Conservation (phyloP, 2,113 vertebrate species). For the Callipepla californica region DNA sequence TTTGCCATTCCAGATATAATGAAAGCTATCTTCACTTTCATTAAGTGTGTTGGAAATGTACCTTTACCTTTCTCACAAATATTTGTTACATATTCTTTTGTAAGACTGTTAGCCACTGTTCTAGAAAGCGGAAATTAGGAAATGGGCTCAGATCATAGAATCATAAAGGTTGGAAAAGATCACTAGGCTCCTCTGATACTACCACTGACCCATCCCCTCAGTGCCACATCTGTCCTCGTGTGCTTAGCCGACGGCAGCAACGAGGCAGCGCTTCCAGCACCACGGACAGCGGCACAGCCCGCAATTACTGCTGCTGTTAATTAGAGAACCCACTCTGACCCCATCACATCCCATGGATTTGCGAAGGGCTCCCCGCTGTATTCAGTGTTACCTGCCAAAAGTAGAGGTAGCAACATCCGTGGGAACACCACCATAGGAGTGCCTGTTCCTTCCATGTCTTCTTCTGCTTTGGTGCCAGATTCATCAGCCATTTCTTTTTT, state of each 20-base stretch:
- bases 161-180: too few relatives aligned
- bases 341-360: accelerated
- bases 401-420: accelerated
- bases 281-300: conserved; percentile 36
- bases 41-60: too few relatives aligned
- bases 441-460: not conserved
- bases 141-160: too few relatives aligned
- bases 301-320: not conserved
- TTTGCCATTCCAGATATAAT: too few relatives aligned
- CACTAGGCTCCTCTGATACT: too few relatives aligned
- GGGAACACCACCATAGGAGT: not conserved
- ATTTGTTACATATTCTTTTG: too few relatives aligned
- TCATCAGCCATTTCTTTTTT: not conserved
- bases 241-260: not conserved
- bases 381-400: accelerated
- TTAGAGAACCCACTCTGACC: accelerated
- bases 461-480: accelerated
- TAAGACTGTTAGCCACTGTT: too few relatives aligned
- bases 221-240: too few relatives aligned
- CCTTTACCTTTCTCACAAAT: too few relatives aligned
- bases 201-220: too few relatives aligned
- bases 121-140: too few relatives aligned
- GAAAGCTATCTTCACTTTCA: too few relatives aligned
- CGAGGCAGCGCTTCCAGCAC: conserved; percentile 19
- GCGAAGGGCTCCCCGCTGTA: accelerated